Evolutionary conservation across 1,140 invertebrate genomes (phyloP).

Genomic region (Nebria ingens): DNA sequence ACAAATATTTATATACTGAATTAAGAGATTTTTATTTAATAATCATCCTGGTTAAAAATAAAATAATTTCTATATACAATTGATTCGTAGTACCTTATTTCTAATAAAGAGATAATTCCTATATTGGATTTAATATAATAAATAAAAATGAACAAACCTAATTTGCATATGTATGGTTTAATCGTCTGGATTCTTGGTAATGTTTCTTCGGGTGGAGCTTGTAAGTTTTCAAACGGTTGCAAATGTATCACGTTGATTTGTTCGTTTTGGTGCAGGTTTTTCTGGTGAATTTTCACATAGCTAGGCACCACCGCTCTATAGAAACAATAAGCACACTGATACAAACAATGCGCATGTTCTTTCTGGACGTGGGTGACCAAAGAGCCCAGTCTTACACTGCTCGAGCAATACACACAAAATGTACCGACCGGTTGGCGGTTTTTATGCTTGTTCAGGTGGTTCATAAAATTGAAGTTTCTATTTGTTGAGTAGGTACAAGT

Average conservation of each 20-base stretch:
- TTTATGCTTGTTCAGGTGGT: constrained; percentile 36
- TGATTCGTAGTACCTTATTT: too few species aligned
- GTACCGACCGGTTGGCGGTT: constrained; percentile 11
- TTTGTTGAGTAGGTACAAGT: constrained; percentile 41
- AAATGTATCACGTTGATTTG: neutral
- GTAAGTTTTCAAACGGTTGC: neutral
- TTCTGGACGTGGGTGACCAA: constrained; percentile 25
- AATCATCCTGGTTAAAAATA: too few species aligned
- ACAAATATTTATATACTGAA: too few species aligned
- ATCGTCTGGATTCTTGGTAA: neutral
- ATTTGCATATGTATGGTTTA: neutral
- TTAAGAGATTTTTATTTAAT: too few species aligned
- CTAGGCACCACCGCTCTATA: constrained; percentile 40
- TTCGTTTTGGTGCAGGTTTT: constrained; percentile 18
- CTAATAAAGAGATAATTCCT: too few species aligned
- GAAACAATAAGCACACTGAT: constrained; percentile 47
- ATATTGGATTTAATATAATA: too few species aligned
- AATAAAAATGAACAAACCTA: too few species aligned
- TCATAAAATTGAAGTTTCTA: constrained; percentile 27
- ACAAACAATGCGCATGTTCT: constrained; percentile 41
- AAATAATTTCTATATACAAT: too few species aligned
- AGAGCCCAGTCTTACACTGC: constrained; percentile 21
- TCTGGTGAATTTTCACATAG: constrained; percentile 44
- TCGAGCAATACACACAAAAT: constrained; percentile 29
- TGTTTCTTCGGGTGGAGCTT: constrained; percentile 3